These are phyloP conservation scores for Stramonita haemastoma DNA, from an alignment of 2,888 invertebrate species.

Conservation along the genomic window DNA sequence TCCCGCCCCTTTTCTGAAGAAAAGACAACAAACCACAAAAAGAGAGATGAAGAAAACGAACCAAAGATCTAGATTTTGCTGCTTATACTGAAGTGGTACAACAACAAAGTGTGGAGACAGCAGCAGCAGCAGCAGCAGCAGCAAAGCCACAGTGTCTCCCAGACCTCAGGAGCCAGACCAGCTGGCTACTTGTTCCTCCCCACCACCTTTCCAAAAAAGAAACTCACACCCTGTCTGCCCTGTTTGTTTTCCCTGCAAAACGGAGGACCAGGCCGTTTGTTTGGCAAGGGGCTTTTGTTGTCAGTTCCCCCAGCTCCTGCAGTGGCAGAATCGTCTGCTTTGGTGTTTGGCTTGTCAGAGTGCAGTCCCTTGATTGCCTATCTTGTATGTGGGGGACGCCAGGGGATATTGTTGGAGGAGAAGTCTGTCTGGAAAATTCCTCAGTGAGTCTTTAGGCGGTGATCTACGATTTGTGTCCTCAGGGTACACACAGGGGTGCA, in stretches of 20 bases:
- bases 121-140: conserved; percentile 20
- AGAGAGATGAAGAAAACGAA: no score
- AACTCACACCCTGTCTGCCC: conserved; percentile 17
- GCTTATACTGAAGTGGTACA: background rate
- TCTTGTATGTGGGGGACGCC: conserved; percentile 38
- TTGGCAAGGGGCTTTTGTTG: conserved; percentile 47
- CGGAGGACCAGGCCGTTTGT: conserved; percentile 47
- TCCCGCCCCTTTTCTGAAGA: no score
- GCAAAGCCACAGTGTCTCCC: background rate
- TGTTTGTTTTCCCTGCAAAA: conserved; percentile 49
- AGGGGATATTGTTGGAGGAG: conserved; percentile 28
- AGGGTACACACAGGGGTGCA: conserved; percentile 26
- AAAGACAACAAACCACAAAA: no score
- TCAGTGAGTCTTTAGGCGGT: conserved; percentile 28
- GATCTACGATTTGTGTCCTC: conserved; percentile 40
- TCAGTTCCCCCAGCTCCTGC: conserved; percentile 38
- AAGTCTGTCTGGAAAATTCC: conserved; percentile 31
- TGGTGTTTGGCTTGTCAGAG: conserved; percentile 44
- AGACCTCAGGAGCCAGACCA: conserved; percentile 23
- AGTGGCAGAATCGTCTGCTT: conserved; percentile 26
- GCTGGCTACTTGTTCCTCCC: conserved; percentile 28
- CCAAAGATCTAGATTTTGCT: no score
- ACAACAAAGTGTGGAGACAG: conserved; percentile 12
- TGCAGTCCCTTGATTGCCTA: conserved; percentile 45
- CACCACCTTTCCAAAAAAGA: background rate